These are phyloP conservation scores for Rhinoptilus africanus DNA, from an alignment of 2,113 vertebrate species.

Conservation along the genomic window DNA sequence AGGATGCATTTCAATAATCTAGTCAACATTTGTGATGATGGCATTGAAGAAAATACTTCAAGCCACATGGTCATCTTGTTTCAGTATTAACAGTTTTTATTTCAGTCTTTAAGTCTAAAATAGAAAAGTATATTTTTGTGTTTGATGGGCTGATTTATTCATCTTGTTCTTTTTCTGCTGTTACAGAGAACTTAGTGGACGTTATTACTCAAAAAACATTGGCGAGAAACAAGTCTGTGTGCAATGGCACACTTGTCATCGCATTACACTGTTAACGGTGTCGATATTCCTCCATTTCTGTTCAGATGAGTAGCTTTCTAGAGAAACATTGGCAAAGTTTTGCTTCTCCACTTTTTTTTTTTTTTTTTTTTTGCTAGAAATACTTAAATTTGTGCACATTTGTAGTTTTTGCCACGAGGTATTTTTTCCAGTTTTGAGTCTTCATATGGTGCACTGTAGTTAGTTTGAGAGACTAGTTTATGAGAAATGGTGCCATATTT, in stretches of 20 bases:
- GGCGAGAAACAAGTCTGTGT: background rate
- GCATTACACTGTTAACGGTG: background rate
- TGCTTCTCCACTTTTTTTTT: background rate
- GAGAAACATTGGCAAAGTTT: background rate
- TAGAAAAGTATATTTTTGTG: conserved; percentile 31
- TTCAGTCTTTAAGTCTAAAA: conserved; percentile 9
- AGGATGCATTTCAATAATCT: conserved; percentile 20
- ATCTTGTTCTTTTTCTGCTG: conserved; percentile 25
- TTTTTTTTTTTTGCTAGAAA: background rate
- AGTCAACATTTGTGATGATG: background rate
- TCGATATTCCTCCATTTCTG: conserved; percentile 9
- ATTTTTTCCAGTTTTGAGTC: conserved; percentile 37
- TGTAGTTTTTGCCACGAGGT: conserved; percentile 1
- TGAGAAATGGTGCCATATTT: conserved; percentile 36
- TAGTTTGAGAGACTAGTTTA: conserved; percentile 28
- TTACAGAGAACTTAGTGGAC: conserved; percentile 6
- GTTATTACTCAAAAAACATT: background rate
- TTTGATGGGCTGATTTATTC: background rate
- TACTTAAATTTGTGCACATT: conserved; percentile 1
- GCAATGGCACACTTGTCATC: background rate
- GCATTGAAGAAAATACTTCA: conserved; percentile 34
- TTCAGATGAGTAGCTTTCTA: background rate
- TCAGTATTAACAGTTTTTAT: conserved; percentile 28
- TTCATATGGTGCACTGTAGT: conserved; percentile 53
- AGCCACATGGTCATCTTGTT: background rate